These are phyloP conservation scores for Cistogaster globosa DNA, from an alignment of 2,888 invertebrate genomes.

Conservation along the genomic window DNA sequence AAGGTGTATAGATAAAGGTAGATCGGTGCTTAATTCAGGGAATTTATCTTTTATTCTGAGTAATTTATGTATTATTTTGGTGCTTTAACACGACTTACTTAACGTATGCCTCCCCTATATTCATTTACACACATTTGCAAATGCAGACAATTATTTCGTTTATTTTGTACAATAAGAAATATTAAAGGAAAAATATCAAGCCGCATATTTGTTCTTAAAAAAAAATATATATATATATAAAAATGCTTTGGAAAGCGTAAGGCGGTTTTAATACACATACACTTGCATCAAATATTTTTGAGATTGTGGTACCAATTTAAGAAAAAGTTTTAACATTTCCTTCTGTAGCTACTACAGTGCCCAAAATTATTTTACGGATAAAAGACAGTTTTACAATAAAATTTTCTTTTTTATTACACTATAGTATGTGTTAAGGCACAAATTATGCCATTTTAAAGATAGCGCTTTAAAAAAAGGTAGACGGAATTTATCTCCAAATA, in stretches of 20 bases:
- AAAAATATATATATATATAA: conserved; percentile 29
- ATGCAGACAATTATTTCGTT: conserved; percentile 26
- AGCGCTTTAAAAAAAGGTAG: too few relatives aligned
- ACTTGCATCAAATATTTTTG: conserved; percentile 6
- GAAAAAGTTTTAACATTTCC: conserved; percentile 4
- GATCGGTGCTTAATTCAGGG: too few relatives aligned
- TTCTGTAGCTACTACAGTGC: not conserved
- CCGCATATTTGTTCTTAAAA: conserved; percentile 37
- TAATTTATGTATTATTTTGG: conserved; percentile 69
- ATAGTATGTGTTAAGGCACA: too few relatives aligned
- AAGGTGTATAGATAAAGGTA: too few relatives aligned
- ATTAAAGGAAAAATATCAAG: conserved; percentile 62
- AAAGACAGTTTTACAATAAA: too few relatives aligned
- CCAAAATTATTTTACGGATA: not conserved
- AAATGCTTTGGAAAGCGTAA: not conserved
- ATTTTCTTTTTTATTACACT: too few relatives aligned
- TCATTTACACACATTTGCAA: conserved; percentile 3
- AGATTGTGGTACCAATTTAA: not conserved
- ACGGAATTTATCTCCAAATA: too few relatives aligned
- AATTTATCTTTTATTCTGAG: not conserved
- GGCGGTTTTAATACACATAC: not conserved
- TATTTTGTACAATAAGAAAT: conserved; percentile 51
- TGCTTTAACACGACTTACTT: conserved; percentile 66
- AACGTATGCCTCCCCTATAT: conserved; percentile 29
- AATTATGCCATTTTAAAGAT: too few relatives aligned